Base-by-base conservation (phyloP, 2,888 invertebrate species). In the Phorcus lineatus region DNA sequence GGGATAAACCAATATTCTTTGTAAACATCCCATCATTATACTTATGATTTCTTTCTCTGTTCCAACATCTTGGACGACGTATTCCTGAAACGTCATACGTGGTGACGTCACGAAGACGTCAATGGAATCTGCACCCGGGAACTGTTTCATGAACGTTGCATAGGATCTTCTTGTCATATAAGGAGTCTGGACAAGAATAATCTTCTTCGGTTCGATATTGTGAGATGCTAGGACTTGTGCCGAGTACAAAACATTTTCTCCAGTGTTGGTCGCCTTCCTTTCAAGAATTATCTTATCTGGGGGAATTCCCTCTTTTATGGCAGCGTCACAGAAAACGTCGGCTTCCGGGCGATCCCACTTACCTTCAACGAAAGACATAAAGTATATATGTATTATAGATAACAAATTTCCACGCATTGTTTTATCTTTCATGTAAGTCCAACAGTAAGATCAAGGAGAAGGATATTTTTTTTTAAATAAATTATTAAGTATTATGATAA, bases 81-180 rank as follows among this genome's bases (percentile, higher is more conserved):
- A 91, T 1, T 88, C 83, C 28, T 81, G 47, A 36, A 91, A 62
- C 1, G 85, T 75, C 36, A 91, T 84, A 11, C 85, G 83, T n/a
- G 91, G 91, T 78, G 91, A 91, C 75, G 88, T 88, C 77, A 91
- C 89, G 24, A 54, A 67, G 0, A 90, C 84, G 7, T 79, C 74
- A 13, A 83, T 78, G n/a, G 77, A 40, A 9, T 83, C 57, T 11
- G 85, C 83, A 4, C 80, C 86, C 3, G 89, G 88, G 90, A 90
- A 91, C 82, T 90, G 90, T 82, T 90, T 90, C 85, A 88, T 83
- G 80, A 91, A 91, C 11, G 91, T 91, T 70, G 91, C 89, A 76
- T 86, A 88, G 0, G 86, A 82, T 28, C 90, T 81, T 24, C 90
- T 84, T 57, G 91, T 91, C 91, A 91, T 91, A 78, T 88, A 89